Evolutionary conservation across 23 tunicate species (phyloP), one percentile per base, ranked within the genome.

Genomic region (Ciona savignyi): DNA sequence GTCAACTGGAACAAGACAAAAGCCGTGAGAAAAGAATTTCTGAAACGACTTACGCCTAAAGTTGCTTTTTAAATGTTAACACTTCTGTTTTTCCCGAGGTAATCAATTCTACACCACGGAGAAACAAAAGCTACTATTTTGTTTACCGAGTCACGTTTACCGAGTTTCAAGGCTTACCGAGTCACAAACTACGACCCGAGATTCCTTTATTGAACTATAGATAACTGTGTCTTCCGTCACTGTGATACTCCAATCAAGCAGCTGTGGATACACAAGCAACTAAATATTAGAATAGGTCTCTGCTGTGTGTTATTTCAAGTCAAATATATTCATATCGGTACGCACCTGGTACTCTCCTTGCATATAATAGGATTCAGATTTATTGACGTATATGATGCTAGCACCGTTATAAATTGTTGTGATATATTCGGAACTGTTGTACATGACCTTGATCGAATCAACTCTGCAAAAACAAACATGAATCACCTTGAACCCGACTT

Each of bases 141-240:
- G n/a, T n/a, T n/a, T n/a, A n/a, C n/a, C n/a, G n/a, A n/a, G n/a
- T n/a, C n/a, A n/a, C n/a, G n/a, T n/a, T n/a, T n/a, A n/a, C n/a
- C n/a, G n/a, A n/a, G n/a, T n/a, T n/a, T n/a, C n/a, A n/a, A n/a
- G 4, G 63, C 79, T 62, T 71, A 88, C 97, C 61, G 65, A 11
- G 6, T 27, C 78, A 67, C 97, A 91, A 60, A 91, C 97, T 33
- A 64, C 83, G 27, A 72, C 90, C 29, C 97, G 51, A 1, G 91
- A 84, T 33, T 80, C 76, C 26, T 79, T 84, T 6, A 77, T 26
- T 49, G 70, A 73, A 19, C 51, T 34, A 26, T 28, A 25, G 6
- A 70, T 73, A 3, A 71, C 34, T 0, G 67, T 80, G 32, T 77
- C 71, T 24, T 76, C 66, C 21, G 29, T 71, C 0, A 91, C 33